Conservation (phyloP, 2,888 invertebrate genomes). For the Tachina grossa region DNA sequence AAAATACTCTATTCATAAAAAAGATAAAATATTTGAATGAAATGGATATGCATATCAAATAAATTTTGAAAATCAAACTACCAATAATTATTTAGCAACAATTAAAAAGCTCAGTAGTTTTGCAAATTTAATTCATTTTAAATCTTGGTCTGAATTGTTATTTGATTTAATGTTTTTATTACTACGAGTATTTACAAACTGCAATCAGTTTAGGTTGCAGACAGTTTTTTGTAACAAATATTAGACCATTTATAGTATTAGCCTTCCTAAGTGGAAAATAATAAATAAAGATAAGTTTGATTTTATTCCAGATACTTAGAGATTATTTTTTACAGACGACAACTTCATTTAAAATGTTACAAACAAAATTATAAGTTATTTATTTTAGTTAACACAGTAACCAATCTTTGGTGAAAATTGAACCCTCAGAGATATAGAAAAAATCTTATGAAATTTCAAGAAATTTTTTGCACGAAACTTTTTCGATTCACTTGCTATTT, state of each 20-base stretch:
- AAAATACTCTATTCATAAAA: neutral
- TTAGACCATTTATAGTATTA: neutral
- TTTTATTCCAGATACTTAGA: too few relatives aligned
- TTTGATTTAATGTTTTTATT: conserved; percentile 1
- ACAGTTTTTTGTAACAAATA: neutral
- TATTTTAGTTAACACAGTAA: too few relatives aligned
- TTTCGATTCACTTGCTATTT: too few relatives aligned
- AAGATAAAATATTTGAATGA: neutral
- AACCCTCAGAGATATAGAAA: too few relatives aligned
- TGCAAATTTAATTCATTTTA: neutral
- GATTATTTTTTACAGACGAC: too few relatives aligned
- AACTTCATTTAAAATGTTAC: too few relatives aligned
- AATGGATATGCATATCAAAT: neutral
- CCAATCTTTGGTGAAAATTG: too few relatives aligned
- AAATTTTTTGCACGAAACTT: too few relatives aligned
- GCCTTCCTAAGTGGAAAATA: neutral
- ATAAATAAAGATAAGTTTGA: neutral
- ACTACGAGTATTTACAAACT: neutral
- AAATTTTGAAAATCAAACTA: neutral
- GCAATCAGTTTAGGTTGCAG: neutral
- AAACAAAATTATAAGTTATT: too few relatives aligned
- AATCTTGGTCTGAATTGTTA: neutral
- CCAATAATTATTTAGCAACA: neutral
- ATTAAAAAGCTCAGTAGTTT: neutral
- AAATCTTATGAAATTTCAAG: too few relatives aligned